phyloP scores from a whole-genome alignment of 2,797 vertebrate genomes.

The Trematomus bernacchii region DNA sequence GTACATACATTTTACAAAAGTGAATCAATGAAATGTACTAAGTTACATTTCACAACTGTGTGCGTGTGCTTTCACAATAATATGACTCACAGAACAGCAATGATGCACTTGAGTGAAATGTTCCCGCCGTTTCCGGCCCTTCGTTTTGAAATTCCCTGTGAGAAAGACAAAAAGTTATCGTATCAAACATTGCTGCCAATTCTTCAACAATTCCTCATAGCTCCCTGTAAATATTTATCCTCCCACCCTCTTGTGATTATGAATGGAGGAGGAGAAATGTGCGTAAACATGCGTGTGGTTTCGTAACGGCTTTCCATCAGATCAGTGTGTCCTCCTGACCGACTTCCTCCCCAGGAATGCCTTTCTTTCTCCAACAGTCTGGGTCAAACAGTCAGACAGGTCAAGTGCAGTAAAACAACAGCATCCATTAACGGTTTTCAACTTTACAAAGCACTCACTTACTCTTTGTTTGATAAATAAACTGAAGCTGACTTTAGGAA shows the following conservation, averaged over 20 bases:
- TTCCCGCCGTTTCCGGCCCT: slow-evolving; percentile 38
- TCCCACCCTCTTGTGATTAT: slow-evolving; percentile 44
- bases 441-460: slow-evolving; percentile 22
- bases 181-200: slow-evolving; percentile 48
- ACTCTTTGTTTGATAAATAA: slow-evolving; percentile 28
- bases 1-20: too few species aligned
- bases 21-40: too few species aligned
- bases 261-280: slow-evolving; percentile 54
- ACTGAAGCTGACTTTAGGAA: background rate
- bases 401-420: slow-evolving; percentile 49
- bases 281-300: slow-evolving; percentile 45
- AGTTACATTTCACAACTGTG: background rate
- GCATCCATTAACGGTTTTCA: slow-evolving; percentile 50
- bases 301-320: slow-evolving; percentile 48
- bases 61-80: slow-evolving; percentile 48
- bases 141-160: slow-evolving; percentile 43
- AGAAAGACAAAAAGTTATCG: slow-evolving; percentile 30
- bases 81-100: slow-evolving; percentile 56
- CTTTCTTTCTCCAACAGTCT: slow-evolving; percentile 31
- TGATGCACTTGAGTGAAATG: slow-evolving; percentile 58
- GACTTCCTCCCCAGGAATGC: slow-evolving; percentile 54
- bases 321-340: slow-evolving; percentile 38
- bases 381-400: slow-evolving; percentile 58
- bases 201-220: slow-evolving; percentile 50
- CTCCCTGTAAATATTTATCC: slow-evolving; percentile 69